Base-by-base conservation (phyloP, 2,113 vertebrate species). In the Amia ocellicauda region DNA sequence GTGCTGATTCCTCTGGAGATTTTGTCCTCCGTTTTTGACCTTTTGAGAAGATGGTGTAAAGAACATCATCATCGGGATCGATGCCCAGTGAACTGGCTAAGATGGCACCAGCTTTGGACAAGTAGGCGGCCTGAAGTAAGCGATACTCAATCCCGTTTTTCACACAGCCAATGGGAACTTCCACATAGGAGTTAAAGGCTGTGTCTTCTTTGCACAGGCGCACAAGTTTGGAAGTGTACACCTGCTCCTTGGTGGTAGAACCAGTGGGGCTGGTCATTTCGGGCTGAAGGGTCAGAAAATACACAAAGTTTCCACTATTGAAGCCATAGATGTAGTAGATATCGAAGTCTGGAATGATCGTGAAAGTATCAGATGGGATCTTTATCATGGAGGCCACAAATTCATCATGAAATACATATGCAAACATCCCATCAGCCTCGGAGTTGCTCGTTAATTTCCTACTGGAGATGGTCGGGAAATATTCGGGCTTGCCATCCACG, bases 331-430 rank as follows among this genome's bases (percentile, higher is more conserved):
- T 91, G 23, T 99, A 99, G 78, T 98, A 98, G 66, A 99, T 99
- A 55, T 98, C 96, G 14, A 99, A 99, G 79, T 98, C 95, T 0
- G 97, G 97, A 77, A 99, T 96, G 58, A 98, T 90, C 0, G 96
- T 98, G 68, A 98, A 98, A 2, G 96, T 98, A 47, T 99, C 95
- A 0, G 97, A 99, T 0, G 97, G 97, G 77, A 99, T 98, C 75
- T 98, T 99, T 74, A 98, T 98, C 94, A 98, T 97, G 0, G 97
- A 99, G 23, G 96, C 95, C 76, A 98, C 94, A 77, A 99, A 99
- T 72, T 99, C 96, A 0, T 99, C 96, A 0, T 99, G 97, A 84
- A 98, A 99, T 79, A 98, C 96, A 0, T 98, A 99, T 0, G 97
- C 95, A 19, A 99, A 98, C 97, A 99, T 99, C 66, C 95, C 92